A percentile compares a stretch with the other conserved stretches of the same genome.
These are phyloP conservation scores for Aphodius granarius DNA, from an alignment of 2,888 invertebrate genomes.

Conservation along the genomic window DNA sequence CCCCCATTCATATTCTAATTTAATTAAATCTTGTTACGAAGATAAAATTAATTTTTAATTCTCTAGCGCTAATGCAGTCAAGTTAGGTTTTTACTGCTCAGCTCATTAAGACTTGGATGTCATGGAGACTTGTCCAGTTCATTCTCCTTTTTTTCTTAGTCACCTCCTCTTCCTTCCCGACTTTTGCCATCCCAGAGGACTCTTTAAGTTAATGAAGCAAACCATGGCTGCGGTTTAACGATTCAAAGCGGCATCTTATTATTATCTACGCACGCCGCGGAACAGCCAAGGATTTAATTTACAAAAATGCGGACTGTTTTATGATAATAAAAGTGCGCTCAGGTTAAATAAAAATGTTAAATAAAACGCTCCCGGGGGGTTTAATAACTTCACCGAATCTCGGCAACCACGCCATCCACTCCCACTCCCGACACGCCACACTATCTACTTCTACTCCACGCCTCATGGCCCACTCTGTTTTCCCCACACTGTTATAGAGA, in stretches of 20 bases:
- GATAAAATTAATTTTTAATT: constrained; percentile 57
- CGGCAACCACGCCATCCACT: constrained; percentile 19
- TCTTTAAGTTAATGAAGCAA: constrained; percentile 53
- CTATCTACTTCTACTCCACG: background rate
- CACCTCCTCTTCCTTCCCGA: constrained; percentile 30
- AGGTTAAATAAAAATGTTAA: constrained; percentile 55
- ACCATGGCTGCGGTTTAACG: constrained; percentile 47
- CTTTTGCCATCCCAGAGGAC: constrained; percentile 47
- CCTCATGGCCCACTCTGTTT: background rate
- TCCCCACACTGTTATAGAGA: background rate
- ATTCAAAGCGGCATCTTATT: constrained; percentile 42
- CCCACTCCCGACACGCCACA: background rate
- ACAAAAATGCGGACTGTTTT: constrained; percentile 54
- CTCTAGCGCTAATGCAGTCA: constrained; percentile 30
- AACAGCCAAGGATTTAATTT: constrained; percentile 50
- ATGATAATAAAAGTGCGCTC: constrained; percentile 53
- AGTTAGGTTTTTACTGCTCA: constrained; percentile 40
- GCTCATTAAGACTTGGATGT: constrained; percentile 32
- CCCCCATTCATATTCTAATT: constrained; percentile 41
- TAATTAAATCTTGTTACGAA: constrained; percentile 54
- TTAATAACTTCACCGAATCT: constrained; percentile 51
- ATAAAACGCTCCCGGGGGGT: constrained; percentile 51
- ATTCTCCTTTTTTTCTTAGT: constrained; percentile 47
- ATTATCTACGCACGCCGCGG: constrained; percentile 44
- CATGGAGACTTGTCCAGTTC: constrained; percentile 49